Percentiles rank a stretch among this genome's conserved stretches.
These are phyloP conservation scores for Drosophila lini DNA, from an alignment of 1,140 invertebrate species.

Conservation along the genomic window DNA sequence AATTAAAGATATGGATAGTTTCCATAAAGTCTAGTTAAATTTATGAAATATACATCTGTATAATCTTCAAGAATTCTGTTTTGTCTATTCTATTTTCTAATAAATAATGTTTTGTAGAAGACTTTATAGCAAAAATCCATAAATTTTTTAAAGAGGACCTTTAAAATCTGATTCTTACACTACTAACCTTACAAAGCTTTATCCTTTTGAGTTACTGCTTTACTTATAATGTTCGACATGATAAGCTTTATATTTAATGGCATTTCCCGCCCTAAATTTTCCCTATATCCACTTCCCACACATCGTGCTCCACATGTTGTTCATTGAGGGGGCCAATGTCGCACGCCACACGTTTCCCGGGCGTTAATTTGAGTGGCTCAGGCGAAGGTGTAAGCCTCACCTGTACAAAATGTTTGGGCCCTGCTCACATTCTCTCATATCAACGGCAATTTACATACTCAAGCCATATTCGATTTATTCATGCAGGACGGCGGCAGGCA, in stretches of 20 bases:
- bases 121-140: no score
- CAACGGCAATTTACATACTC: slow-evolving; percentile 33
- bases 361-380: slow-evolving; percentile 60
- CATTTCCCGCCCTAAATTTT: slow-evolving; percentile 1
- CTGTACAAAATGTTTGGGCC: slow-evolving; percentile 13
- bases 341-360: slow-evolving; percentile 49
- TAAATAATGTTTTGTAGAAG: no score
- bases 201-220: neutral
- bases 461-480: slow-evolving; percentile 39
- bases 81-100: no score
- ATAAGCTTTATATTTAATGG: neutral
- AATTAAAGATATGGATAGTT: no score
- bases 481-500: slow-evolving; percentile 13
- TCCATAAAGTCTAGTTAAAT: no score
- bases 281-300: slow-evolving; percentile 6
- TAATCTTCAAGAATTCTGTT: no score
- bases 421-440: slow-evolving; percentile 19
- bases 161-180: neutral
- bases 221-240: neutral
- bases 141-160: no score
- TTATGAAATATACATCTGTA: no score
- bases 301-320: slow-evolving; percentile 21
- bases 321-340: slow-evolving; percentile 48
- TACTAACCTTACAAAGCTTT: no score
- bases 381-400: slow-evolving; percentile 16